Evolutionary conservation across 2,797 vertebrate genomes (phyloP).

Genomic region (Orestias chungarensis): DNA sequence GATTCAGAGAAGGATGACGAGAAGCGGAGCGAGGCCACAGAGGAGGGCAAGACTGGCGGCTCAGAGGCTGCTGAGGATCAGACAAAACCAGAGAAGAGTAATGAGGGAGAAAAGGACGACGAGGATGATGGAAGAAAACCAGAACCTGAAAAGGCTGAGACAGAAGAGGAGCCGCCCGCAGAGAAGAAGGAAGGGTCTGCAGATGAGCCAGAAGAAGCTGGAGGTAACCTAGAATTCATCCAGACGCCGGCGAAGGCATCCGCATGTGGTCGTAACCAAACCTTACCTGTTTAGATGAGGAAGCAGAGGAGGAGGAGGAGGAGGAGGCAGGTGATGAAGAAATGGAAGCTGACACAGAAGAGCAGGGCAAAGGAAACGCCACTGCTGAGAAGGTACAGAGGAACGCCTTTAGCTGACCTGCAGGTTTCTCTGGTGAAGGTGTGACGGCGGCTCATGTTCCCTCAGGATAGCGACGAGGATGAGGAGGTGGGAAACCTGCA

Average conservation of each 20-base stretch:
- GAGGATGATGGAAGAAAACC: background rate
- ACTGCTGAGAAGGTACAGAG: slow-evolving; percentile 86
- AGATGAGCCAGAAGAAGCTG: background rate
- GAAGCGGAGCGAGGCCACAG: slow-evolving; percentile 31
- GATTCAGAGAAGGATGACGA: slow-evolving; percentile 54
- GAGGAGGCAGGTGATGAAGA: slow-evolving; percentile 35
- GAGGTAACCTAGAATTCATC: background rate
- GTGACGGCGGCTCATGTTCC: background rate
- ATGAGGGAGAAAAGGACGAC: background rate
- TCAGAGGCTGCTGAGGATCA: background rate
- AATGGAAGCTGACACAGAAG: slow-evolving; percentile 55
- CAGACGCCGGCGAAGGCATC: background rate
- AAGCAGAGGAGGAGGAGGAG: slow-evolving; percentile 7
- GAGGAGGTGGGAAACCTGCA: slow-evolving; percentile 94
- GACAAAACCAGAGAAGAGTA: background rate
- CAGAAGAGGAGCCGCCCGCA: slow-evolving; percentile 9
- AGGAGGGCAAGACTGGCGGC: slow-evolving; percentile 33
- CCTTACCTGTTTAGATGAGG: slow-evolving; percentile 48
- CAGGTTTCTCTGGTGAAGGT: background rate
- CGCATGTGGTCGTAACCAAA: background rate
- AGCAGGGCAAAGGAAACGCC: slow-evolving; percentile 76
- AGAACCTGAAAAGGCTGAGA: slow-evolving; percentile 18
- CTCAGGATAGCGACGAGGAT: slow-evolving; percentile 88
- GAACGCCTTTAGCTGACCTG: background rate
- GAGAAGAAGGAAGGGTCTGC: background rate